Evolutionary conservation across 2,113 vertebrate genomes (phyloP).

Genomic region (Willisornis vidua): DNA sequence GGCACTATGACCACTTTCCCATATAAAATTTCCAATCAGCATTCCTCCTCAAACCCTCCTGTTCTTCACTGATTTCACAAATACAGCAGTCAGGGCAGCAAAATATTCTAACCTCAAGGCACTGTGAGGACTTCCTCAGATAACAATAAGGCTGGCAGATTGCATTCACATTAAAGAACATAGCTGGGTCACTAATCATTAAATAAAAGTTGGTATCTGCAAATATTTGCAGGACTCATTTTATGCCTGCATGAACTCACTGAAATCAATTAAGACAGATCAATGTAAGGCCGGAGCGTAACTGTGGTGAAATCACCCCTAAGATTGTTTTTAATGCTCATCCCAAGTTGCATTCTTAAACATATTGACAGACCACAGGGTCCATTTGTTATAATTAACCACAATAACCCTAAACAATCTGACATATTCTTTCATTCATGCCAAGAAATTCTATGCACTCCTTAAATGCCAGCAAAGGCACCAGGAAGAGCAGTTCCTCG

Average conservation of each 20-base stretch:
- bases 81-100: not conserved
- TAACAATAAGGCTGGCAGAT: not conserved
- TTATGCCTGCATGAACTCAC: not conserved
- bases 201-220: not conserved
- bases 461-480: not conserved
- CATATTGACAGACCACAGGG: slow-evolving; percentile 13
- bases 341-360: slow-evolving; percentile 41
- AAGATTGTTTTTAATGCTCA: not conserved
- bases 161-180: not conserved
- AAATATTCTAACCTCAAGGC: not conserved
- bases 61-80: not conserved
- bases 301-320: not conserved
- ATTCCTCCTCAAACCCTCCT: not conserved
- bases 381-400: slow-evolving; percentile 27
- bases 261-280: not conserved
- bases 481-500: not conserved
- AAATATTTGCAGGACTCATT: not conserved
- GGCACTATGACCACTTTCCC: not conserved
- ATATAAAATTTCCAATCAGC: not conserved
- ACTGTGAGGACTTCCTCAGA: not conserved
- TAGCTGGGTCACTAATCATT: not conserved
- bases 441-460: not conserved
- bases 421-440: slow-evolving; percentile 3
- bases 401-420: slow-evolving; percentile 22
- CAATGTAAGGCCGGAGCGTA: not conserved